These are phyloP conservation scores for Alces alces DNA, from an alignment of 2,113 vertebrate genomes.

Conservation along the genomic window DNA sequence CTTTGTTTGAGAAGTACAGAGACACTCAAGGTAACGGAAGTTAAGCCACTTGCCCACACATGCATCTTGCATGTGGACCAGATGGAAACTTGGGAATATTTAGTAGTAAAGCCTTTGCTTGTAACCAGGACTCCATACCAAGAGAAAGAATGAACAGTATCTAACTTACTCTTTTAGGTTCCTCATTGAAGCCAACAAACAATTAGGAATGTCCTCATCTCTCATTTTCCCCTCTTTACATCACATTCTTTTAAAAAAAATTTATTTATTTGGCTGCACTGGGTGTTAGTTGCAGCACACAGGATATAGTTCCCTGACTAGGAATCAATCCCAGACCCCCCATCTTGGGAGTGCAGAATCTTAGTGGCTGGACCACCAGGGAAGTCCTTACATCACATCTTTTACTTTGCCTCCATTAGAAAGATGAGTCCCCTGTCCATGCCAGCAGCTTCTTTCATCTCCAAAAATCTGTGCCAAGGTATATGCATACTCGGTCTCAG, in stretches of 20 bases:
- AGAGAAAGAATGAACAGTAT: not conserved
- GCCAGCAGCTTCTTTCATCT: not conserved
- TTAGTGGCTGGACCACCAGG: not conserved
- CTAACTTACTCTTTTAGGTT: not conserved
- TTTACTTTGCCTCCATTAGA: not conserved
- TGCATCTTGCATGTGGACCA: not conserved
- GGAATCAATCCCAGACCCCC: not conserved
- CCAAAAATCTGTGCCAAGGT: not conserved
- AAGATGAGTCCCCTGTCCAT: not conserved
- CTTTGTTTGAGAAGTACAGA: not conserved
- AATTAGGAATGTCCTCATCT: not conserved
- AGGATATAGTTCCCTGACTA: not conserved
- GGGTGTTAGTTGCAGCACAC: not conserved
- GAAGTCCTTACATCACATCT: not conserved
- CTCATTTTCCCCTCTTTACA: not conserved
- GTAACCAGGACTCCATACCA: not conserved
- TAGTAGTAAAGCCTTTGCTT: not conserved
- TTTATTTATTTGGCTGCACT: not conserved
- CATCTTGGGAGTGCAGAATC: not conserved
- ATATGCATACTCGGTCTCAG: not conserved
- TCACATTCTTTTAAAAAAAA: not conserved
- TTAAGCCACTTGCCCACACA: not conserved
- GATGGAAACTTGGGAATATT: not conserved
- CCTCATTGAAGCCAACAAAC: not conserved
- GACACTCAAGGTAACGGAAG: not conserved